Evolutionary conservation across 2,888 invertebrate species (phyloP).

Genomic region (Drosophila lutescens): DNA sequence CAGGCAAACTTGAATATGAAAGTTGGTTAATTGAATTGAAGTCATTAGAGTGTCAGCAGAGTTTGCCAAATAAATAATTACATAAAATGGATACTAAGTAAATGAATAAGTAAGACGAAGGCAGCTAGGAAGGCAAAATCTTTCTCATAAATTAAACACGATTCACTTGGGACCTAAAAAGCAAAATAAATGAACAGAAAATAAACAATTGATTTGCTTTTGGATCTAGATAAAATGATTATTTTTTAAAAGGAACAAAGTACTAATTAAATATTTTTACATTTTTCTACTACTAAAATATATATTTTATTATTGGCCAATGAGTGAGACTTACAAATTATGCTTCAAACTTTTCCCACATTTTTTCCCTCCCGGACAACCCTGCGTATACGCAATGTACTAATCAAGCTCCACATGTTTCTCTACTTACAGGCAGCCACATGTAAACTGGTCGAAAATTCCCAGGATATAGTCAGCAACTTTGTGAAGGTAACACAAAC

Average conservation of each 20-base stretch:
- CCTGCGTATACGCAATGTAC: background rate
- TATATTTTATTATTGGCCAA: background rate
- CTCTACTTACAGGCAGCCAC: slow-evolving; percentile 18
- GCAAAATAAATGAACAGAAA: background rate
- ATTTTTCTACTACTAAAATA: no score
- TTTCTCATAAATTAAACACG: background rate
- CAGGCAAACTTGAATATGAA: slow-evolving; percentile 28
- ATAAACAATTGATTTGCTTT: background rate
- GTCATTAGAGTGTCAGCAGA: slow-evolving; percentile 19
- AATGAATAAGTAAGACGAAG: slow-evolving; percentile 24
- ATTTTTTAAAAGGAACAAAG: no score
- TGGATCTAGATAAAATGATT: no score
- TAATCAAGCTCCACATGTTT: background rate
- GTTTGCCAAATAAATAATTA: slow-evolving; percentile 11
- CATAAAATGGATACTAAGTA: slow-evolving; percentile 34
- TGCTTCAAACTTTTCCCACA: background rate
- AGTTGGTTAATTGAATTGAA: slow-evolving; percentile 43
- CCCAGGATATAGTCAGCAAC: slow-evolving; percentile 17
- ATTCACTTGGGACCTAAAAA: slow-evolving; percentile 1
- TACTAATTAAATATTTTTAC: background rate
- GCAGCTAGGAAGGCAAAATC: slow-evolving; percentile 1
- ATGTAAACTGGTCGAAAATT: background rate
- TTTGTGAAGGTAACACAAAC: slow-evolving; percentile 4
- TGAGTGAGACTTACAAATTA: background rate
- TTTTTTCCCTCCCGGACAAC: background rate